Base-by-base conservation (phyloP, 2,888 invertebrate species). In the Melanostoma mellinum region DNA sequence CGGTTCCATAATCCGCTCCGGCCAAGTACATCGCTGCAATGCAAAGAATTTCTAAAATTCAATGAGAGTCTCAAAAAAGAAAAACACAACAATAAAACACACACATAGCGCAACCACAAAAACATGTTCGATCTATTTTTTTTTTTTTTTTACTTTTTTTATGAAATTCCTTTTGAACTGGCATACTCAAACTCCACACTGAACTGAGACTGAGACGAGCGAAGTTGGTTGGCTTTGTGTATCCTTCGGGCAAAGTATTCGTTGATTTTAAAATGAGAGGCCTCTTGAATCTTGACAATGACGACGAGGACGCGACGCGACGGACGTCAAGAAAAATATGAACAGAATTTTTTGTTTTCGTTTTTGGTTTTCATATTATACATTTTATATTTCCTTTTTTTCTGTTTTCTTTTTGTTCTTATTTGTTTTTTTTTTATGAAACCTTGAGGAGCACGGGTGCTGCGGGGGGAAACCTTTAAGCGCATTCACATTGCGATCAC, bases 271-370 rank as follows among this genome's bases (percentile, higher is more conserved):
- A 52, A 71, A 53, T 46, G 65, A 71, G 71, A 40, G 44, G 56
- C 77, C 61, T 72, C 77, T 77, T 72, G 68, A 50, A 50, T 63
- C 63, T 63, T 63, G 50, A 69, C 72, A 71, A 80, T 74, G 65
- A 68, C 50, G 61, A 50, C 50, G 50, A 75, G 44, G 53, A 63
- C 52, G 75, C 79, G 78, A 79, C 69, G 75, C 78, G 32, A 72
- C n/a, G n/a, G n/a, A n/a, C 67, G 76, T 72, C 76, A 77, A 77
- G 63, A 78, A 78, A 77, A 82, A 82, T 82, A 78, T 82, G 82
- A 82, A 82, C 61, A 82, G 63, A 77, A 72, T 61, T 69, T 69
- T 69, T 36, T 50, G 38, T 40, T 10, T 44, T 56, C 9, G 6
- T 48, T 55, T 72, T 67, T 55, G 36, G 30, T 56, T 65, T 46